Evolutionary conservation across 2,888 invertebrate genomes (phyloP).

Genomic region (Mamestra brassicae): DNA sequence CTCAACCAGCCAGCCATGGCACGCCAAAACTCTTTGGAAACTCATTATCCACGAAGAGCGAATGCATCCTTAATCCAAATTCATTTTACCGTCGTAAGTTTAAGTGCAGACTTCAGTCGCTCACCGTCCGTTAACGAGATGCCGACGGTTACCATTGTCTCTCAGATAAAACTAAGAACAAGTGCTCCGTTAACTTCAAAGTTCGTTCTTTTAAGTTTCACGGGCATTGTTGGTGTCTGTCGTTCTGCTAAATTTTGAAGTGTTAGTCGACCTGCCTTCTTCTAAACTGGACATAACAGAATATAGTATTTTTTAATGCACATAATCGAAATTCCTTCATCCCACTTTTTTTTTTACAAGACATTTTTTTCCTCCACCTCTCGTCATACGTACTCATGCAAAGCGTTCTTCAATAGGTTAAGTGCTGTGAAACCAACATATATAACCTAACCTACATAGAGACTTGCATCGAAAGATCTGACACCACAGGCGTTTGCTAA

Average conservation of each 20-base stretch:
- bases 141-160: conserved; percentile 51
- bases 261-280: neutral
- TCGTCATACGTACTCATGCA: neutral
- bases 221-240: neutral
- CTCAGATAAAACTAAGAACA: conserved; percentile 36
- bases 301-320: too few relatives aligned
- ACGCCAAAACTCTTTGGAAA: conserved; percentile 18
- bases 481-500: neutral
- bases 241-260: neutral
- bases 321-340: neutral
- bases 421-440: too few relatives aligned
- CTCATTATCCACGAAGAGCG: conserved; percentile 34
- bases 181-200: conserved; percentile 3
- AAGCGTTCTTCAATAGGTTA: neutral
- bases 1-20: neutral
- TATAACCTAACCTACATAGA: too few relatives aligned
- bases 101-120: conserved; percentile 75
- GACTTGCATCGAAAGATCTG: neutral
- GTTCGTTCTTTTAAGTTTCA: conserved; percentile 12
- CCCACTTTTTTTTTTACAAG: neutral
- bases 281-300: too few relatives aligned
- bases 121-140: conserved; percentile 70
- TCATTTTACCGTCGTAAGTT: conserved; percentile 67
- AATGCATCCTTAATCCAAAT: conserved; percentile 71
- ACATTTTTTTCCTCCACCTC: too few relatives aligned